A percentile compares a stretch with the other conserved stretches of the same genome.
phyloP scores from a whole-genome alignment of 2,113 vertebrate species.

The Calyptomena viridis region DNA sequence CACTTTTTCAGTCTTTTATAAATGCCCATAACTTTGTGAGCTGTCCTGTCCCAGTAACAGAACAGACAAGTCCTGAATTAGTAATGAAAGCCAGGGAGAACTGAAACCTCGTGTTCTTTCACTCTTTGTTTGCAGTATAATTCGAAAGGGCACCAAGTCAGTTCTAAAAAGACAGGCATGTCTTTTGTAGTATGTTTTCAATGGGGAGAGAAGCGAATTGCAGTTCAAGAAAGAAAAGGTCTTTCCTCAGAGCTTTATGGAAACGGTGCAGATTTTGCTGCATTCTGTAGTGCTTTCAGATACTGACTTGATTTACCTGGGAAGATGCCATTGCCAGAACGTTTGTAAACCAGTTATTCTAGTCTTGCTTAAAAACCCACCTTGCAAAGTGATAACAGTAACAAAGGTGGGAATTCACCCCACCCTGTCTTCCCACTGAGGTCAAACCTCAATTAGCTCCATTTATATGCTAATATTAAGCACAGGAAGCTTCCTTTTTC shows the following conservation, averaged over 20 bases:
- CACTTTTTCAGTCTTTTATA: background rate
- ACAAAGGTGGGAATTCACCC: slow-evolving; percentile 52
- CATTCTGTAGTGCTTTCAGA: background rate
- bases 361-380: background rate
- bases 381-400: background rate
- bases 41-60: background rate
- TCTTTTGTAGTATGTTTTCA: background rate
- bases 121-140: background rate
- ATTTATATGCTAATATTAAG: background rate
- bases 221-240: background rate
- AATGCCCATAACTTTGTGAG: background rate
- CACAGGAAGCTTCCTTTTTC: background rate
- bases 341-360: slow-evolving; percentile 13
- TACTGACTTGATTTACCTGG: background rate
- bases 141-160: background rate
- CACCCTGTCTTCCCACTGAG: slow-evolving; percentile 12
- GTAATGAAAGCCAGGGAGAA: background rate
- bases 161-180: background rate
- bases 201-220: background rate
- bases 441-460: background rate
- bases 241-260: background rate
- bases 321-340: background rate
- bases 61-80: background rate
- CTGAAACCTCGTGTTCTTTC: background rate
- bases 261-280: background rate